A percentile compares a stretch with the other conserved stretches of the same genome.
These are phyloP conservation scores for Epizoanthus illoricatus DNA, from an alignment of 92 coral and sea anemone genomes.

Conservation along the genomic window DNA sequence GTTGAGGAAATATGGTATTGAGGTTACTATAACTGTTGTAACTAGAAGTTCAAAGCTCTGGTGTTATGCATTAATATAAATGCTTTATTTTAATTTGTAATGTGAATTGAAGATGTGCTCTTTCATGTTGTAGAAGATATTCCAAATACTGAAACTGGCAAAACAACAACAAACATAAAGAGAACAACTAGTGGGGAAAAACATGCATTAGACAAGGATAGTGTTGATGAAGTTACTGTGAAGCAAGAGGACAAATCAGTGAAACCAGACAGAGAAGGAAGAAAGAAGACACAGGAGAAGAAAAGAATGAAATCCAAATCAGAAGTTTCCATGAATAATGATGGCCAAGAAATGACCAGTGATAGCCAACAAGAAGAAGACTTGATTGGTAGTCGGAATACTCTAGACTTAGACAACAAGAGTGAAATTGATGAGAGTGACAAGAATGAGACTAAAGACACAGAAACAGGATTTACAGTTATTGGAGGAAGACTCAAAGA, in stretches of 20 bases:
- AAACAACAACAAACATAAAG: background rate
- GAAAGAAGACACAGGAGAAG: background rate
- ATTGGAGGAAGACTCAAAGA: conserved; percentile 77
- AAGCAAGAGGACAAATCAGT: conserved; percentile 4
- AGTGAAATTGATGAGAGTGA: conserved; percentile 14
- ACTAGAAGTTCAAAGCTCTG: no score
- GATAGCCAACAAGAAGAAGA: background rate
- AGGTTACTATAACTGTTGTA: no score
- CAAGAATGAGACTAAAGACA: background rate
- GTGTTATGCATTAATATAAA: no score
- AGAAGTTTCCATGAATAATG: background rate
- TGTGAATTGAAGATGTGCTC: no score
- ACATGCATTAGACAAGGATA: background rate
- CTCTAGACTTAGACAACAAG: background rate
- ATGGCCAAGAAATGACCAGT: background rate
- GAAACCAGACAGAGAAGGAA: conserved; percentile 4
- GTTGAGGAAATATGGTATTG: no score
- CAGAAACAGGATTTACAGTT: conserved; percentile 69
- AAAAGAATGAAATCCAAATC: background rate
- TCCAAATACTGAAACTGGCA: no score
- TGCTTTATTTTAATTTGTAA: no score
- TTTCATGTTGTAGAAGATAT: background rate
- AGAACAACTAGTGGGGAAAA: background rate
- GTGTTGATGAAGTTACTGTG: background rate
- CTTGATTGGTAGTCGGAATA: background rate